phyloP scores from a whole-genome alignment of 2,113 vertebrate species.

The Myotis lucifugus region DNA sequence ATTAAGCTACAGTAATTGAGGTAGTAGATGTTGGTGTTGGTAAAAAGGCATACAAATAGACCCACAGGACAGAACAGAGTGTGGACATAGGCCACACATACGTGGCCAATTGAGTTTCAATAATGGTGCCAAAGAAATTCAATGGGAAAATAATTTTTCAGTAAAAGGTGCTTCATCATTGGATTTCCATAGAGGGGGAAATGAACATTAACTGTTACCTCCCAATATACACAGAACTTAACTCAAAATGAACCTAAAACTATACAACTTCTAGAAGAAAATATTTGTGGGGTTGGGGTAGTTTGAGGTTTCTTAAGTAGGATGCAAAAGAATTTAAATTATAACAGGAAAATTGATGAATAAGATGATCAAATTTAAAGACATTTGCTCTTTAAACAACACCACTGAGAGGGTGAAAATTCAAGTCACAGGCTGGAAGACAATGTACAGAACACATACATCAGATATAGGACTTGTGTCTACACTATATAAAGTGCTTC shows the following conservation, averaged over 20 bases:
- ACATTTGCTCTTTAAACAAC: not conserved
- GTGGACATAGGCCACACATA: fast-evolving
- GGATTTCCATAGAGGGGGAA: not conserved
- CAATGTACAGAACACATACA: not conserved
- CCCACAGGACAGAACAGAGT: too few relatives aligned
- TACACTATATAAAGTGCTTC: not conserved
- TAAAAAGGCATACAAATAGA: not conserved
- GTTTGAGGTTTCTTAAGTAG: not conserved
- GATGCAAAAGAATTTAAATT: not conserved
- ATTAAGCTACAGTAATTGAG: not conserved
- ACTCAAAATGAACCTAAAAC: not conserved
- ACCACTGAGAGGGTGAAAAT: not conserved
- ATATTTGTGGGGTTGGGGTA: not conserved
- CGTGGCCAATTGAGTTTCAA: fast-evolving
- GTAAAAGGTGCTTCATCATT: not conserved
- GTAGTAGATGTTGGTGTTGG: not conserved
- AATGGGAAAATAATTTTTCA: not conserved
- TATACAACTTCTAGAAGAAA: not conserved
- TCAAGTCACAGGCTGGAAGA: not conserved
- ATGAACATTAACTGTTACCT: not conserved
- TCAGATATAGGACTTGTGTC: not conserved
- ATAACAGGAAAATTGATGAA: not conserved
- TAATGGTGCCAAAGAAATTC: not conserved
- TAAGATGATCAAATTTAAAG: not conserved
- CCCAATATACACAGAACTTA: not conserved